These are phyloP conservation scores for Drosophila neotestacea DNA, from an alignment of 2,888 invertebrate species.

Conservation along the genomic window DNA sequence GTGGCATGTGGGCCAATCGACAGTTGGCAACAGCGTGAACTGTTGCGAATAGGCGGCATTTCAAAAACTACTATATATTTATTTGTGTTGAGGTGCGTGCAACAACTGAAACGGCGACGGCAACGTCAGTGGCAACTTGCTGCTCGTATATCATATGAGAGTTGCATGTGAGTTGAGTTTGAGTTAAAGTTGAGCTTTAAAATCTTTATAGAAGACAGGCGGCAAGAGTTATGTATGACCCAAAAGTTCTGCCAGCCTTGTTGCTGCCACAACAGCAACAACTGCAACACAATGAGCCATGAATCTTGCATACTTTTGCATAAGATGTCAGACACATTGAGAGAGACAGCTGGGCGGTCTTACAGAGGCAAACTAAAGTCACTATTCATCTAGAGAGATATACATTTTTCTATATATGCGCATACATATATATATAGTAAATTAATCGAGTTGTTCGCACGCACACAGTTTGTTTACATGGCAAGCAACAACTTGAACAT, in stretches of 20 bases:
- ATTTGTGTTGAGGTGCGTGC: constrained; percentile 36
- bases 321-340: constrained; percentile 50
- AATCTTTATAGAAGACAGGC: background rate
- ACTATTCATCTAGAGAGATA: constrained; percentile 4
- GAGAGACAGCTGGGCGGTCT: constrained; percentile 56
- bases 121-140: constrained; percentile 33
- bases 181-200: constrained; percentile 13
- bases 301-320: constrained; percentile 72
- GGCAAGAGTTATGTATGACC: constrained; percentile 38
- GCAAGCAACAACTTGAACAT: constrained; percentile 48
- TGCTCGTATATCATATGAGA: constrained; percentile 49
- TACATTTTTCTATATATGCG: constrained; percentile 11
- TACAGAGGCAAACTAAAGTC: constrained; percentile 28
- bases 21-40: constrained; percentile 26
- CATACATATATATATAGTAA: constrained; percentile 16
- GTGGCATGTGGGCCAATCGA: constrained; percentile 35
- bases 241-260: constrained; percentile 63
- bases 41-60: constrained; percentile 40
- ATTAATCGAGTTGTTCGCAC: constrained; percentile 77
- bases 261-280: constrained; percentile 3
- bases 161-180: constrained; percentile 5
- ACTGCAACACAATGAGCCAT: constrained; percentile 47
- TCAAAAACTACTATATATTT: constrained; percentile 33
- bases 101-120: constrained; percentile 9
- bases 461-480: constrained; percentile 67